Conservation (phyloP, 53 echinoderm and acorn worm species). For the Actinopyga echinites region DNA sequence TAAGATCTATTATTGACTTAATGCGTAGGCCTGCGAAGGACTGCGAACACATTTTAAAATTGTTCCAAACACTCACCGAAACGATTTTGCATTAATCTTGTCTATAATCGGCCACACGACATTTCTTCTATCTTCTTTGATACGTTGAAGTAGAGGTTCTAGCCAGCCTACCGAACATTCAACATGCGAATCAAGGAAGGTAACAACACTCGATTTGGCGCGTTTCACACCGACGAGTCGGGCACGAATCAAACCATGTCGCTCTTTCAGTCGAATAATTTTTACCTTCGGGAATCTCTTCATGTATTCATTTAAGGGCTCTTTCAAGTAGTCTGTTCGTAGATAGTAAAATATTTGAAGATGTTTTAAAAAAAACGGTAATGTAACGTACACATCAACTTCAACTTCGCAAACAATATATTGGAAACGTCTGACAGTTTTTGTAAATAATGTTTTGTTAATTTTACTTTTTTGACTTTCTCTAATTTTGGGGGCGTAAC, state of each 20-base stretch:
- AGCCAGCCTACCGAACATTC: constrained; percentile 95
- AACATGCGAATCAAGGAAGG: constrained; percentile 92
- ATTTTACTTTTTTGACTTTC: no score
- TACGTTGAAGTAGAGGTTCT: constrained; percentile 85
- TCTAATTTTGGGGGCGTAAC: no score
- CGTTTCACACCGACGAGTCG: constrained; percentile 75
- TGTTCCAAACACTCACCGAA: constrained; percentile 51
- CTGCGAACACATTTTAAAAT: no score
- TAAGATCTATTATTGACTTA: no score
- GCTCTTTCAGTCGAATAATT: constrained; percentile 72
- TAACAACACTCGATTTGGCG: constrained; percentile 68
- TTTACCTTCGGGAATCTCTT: constrained; percentile 69
- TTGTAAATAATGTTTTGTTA: no score
- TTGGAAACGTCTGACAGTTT: no score
- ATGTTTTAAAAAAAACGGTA: no score
- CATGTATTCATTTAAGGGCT: constrained; percentile 83
- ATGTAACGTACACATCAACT: no score
- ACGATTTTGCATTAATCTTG: constrained; percentile 67
- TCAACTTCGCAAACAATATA: no score
- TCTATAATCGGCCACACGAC: constrained; percentile 88
- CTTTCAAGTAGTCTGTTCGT: constrained; percentile 73
- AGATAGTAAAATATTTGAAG: background rate
- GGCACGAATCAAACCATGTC: constrained; percentile 85
- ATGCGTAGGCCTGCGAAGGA: no score
- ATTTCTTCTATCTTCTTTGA: constrained; percentile 65